Conservation (phyloP, 2,888 invertebrate genomes). For the Meliscaeva auricollis region DNA sequence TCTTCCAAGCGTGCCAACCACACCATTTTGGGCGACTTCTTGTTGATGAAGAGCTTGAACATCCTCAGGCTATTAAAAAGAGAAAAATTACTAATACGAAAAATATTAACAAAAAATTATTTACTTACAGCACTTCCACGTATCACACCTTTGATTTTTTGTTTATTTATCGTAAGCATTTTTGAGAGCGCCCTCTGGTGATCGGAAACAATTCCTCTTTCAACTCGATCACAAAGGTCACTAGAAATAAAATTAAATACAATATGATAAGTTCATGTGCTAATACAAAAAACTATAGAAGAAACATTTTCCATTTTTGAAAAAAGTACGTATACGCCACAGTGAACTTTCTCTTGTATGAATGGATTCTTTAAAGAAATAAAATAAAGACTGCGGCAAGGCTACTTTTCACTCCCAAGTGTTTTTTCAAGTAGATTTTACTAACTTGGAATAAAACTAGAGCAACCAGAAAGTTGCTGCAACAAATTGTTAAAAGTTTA, state of each 20-base stretch:
- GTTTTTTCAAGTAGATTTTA: too few species aligned
- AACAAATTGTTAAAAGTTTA: background rate
- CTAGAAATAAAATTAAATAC: slow-evolving; percentile 33
- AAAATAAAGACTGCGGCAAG: too few species aligned
- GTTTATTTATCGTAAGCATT: slow-evolving; percentile 87
- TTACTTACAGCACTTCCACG: slow-evolving; percentile 86
- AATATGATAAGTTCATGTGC: background rate
- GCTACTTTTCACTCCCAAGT: too few species aligned
- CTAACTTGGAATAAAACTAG: too few species aligned
- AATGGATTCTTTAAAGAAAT: too few species aligned
- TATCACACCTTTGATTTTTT: slow-evolving; percentile 87
- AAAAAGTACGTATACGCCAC: slow-evolving; percentile 18
- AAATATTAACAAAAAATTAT: slow-evolving; percentile 47
- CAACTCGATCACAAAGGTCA: slow-evolving; percentile 87
- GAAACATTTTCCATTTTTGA: background rate
- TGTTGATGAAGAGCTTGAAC: slow-evolving; percentile 87
- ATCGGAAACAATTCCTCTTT: slow-evolving; percentile 87
- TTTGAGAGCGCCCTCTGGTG: slow-evolving; percentile 87
- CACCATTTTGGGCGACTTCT: slow-evolving; percentile 87
- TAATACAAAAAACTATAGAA: background rate
- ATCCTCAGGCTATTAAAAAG: slow-evolving; percentile 85
- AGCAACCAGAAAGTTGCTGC: background rate
- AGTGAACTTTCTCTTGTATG: too few species aligned
- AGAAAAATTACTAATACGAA: slow-evolving; percentile 2
- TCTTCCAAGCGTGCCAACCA: slow-evolving; percentile 87